Base-by-base conservation (phyloP, 2,888 invertebrate species). In the Andrena chrysosceles region DNA sequence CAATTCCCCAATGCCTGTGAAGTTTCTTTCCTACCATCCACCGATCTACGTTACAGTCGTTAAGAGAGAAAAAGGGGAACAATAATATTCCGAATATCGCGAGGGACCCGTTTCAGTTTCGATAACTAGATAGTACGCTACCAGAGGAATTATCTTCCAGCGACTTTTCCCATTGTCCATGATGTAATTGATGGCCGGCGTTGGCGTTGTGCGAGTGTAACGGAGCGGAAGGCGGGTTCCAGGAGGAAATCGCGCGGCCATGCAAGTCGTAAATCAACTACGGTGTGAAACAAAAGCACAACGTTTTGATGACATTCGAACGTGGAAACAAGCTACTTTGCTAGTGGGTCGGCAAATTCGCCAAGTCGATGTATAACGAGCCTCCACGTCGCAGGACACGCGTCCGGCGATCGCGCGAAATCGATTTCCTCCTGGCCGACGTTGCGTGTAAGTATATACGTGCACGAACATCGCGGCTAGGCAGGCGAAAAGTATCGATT, bases 401-500 rank as follows among this genome's bases (percentile, higher is more conserved):
- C 10, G 54, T 54, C 20, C 20, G 52, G 42, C n/a, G 62, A 78
- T 74, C 77, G 54, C 54, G 20, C 64, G 71, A 81, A 84, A 89
- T 89, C 85, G 87, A 89, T 85, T 81, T 67, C 49, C 42, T 67
- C 66, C 77, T 59, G 74, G 69, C 59, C 67, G 67, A 63, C 66
- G 62, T 83, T 82, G 74, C 67, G 81, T 83, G 83, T 66, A 77
- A 82, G 74, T 75, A 42, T 42, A 4, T 16, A 75, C 69, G 74
- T 59, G 70, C 77, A 76, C 81, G 75, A 68, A 29, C 68, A 49
- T 63, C 67, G 42, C 42, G 29, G 26, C 59, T 29, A 23, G 52
- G 52, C 42, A 52, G 69, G 72, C 67, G 88, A 87, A 87, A 87
- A 87, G 71, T 84, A 87, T 87, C 84, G 87, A 87, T 79, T 56